Evolutionary conservation across 2,888 invertebrate genomes (phyloP).

Genomic region (Polyommatus icarus): DNA sequence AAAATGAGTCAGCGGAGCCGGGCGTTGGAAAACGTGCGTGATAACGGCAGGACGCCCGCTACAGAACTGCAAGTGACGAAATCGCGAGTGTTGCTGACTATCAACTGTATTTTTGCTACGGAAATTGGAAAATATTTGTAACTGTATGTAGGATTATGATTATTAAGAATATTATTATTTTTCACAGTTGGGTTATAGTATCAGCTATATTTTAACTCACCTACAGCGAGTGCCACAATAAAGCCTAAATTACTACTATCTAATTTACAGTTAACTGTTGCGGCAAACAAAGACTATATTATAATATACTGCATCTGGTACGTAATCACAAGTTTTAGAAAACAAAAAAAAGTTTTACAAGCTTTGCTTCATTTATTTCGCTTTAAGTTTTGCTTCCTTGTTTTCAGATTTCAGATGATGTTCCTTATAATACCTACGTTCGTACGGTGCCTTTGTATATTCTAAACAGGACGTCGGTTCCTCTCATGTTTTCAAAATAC

Average conservation of each 20-base stretch:
- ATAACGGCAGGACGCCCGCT: slow-evolving; percentile 42
- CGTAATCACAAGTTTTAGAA: no score
- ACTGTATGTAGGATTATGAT: no score
- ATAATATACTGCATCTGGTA: no score
- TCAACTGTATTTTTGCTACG: neutral
- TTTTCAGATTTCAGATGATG: neutral
- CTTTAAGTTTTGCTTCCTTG: neutral
- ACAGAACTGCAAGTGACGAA: slow-evolving; percentile 41
- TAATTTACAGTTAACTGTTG: no score
- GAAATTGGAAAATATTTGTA: neutral
- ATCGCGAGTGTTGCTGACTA: slow-evolving; percentile 26
- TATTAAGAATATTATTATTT: no score
- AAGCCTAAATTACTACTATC: no score
- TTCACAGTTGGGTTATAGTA: no score
- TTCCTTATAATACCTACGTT: no score
- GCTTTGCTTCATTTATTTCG: neutral
- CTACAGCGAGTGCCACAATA: no score
- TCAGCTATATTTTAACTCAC: no score
- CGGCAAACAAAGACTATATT: no score
- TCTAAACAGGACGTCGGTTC: neutral
- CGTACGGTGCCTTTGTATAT: no score
- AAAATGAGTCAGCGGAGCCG: slow-evolving; percentile 29
- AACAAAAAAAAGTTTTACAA: neutral
- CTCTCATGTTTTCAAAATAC: neutral
- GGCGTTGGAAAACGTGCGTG: slow-evolving; percentile 48